phyloP scores from a whole-genome alignment of 2,888 invertebrate species.

The Callyntrura sp. region DNA sequence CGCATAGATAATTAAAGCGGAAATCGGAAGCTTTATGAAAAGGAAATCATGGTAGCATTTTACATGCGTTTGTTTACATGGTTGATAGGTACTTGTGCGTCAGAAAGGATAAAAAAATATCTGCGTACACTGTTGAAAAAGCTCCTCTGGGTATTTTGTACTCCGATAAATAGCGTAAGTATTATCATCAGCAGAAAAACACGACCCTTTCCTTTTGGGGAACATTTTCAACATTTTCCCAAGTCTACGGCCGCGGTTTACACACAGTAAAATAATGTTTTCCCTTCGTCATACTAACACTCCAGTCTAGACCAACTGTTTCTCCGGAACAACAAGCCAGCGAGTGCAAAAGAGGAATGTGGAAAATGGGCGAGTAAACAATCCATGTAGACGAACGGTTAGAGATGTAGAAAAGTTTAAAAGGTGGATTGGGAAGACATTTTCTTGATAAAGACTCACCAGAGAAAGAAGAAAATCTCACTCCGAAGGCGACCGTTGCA shows the following conservation, averaged over 20 bases:
- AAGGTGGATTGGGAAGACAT: constrained; percentile 40
- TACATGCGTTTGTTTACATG: background rate
- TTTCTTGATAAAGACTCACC: constrained; percentile 22
- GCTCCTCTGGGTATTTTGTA: constrained; percentile 19
- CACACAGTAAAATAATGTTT: background rate
- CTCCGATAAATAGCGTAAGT: background rate
- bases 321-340: background rate
- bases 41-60: background rate
- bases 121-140: background rate
- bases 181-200: background rate
- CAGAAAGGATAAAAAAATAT: background rate
- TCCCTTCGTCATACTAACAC: background rate
- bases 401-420: constrained; percentile 13
- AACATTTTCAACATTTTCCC: background rate
- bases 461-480: constrained; percentile 29
- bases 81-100: background rate
- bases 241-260: background rate
- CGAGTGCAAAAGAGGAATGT: background rate
- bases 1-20: too few species aligned
- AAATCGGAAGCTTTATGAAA: too few species aligned
- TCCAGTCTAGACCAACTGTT: background rate
- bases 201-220: background rate
- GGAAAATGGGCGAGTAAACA: background rate
- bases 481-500: background rate
- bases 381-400: background rate